These are phyloP conservation scores for Galerucella pusilla DNA, from an alignment of 2,888 invertebrate genomes.

Conservation along the genomic window DNA sequence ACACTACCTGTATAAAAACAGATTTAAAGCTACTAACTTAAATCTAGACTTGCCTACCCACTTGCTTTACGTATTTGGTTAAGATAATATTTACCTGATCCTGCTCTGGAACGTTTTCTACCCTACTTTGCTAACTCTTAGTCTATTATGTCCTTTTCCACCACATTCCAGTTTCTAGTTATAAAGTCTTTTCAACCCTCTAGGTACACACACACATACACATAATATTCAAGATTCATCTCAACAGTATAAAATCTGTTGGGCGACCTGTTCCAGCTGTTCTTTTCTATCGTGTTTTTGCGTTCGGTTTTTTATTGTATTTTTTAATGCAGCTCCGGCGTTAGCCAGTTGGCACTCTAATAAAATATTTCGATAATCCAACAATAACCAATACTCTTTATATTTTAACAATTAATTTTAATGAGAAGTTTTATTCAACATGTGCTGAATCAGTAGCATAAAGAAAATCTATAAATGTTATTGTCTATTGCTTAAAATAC, in stretches of 20 bases:
- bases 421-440: too few species aligned
- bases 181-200: constrained; percentile 21
- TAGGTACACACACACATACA: constrained; percentile 14
- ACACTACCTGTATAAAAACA: too few species aligned
- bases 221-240: constrained; percentile 12
- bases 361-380: too few species aligned
- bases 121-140: constrained; percentile 15
- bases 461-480: too few species aligned
- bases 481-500: too few species aligned
- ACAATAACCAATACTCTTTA: too few species aligned
- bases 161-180: constrained; percentile 25
- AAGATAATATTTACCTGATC: background rate
- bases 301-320: constrained; percentile 17
- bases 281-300: constrained; percentile 21
- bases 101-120: constrained; percentile 4
- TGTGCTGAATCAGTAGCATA: too few species aligned
- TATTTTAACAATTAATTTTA: too few species aligned
- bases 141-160: constrained; percentile 11
- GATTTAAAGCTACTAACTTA: too few species aligned
- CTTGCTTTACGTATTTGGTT: background rate
- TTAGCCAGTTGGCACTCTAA: background rate
- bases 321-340: constrained; percentile 7
- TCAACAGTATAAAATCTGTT: constrained; percentile 20
- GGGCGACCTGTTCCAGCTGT: constrained; percentile 27
- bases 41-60: too few species aligned